Evolutionary conservation across 2,888 invertebrate species (phyloP), one percentile per base, ranked within the genome.

Genomic region (Hemistola chrysoprasaria): DNA sequence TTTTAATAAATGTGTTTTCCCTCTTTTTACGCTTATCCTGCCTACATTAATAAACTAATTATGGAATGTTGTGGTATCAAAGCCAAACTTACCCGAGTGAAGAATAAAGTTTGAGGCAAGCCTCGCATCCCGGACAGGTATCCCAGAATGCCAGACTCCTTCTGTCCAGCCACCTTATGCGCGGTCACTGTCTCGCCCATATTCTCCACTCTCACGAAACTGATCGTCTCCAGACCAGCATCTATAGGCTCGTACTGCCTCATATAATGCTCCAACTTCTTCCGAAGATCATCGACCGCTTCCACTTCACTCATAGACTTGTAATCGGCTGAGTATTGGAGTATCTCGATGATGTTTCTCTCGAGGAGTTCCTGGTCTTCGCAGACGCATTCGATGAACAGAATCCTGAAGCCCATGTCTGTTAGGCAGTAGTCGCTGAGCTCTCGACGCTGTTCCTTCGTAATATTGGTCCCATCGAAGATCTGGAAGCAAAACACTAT

Each of bases 341-440:
- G 92, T 49, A 97, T 96, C 72, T 95, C 95, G 71, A 89, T 84
- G 47, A 90, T 90, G 61, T 88, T 87, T 40, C 82, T 71, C 52
- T 89, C 88, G 1, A 89, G 76, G 0, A 89, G 51, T 34, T 79
- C 82, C 36, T 88, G 85, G 53, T 97, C 96, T 59, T 97, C 95
- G 81, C 97, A 97, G 50, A 97, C 92, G 73, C 96, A 96, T 78
- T 98, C 98, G 53, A 98, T 93, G 85, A 97, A 97, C 71, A 98
- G 93, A 42, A 97, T 93, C 62, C 96, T 93, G 81, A 94, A 95
- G 44, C 95, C 94, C 82, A 94, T 90, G 51, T 93, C 92, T 4
- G 91, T 87, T 48, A 92, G 89, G 52, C 95, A 93, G 66, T 95
- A 92, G 44, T 94, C 92, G 70, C 92, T 91, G 36, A 97, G 91